Conservation (phyloP, 1,140 invertebrate species). For the Odontomachus brunneus region DNA sequence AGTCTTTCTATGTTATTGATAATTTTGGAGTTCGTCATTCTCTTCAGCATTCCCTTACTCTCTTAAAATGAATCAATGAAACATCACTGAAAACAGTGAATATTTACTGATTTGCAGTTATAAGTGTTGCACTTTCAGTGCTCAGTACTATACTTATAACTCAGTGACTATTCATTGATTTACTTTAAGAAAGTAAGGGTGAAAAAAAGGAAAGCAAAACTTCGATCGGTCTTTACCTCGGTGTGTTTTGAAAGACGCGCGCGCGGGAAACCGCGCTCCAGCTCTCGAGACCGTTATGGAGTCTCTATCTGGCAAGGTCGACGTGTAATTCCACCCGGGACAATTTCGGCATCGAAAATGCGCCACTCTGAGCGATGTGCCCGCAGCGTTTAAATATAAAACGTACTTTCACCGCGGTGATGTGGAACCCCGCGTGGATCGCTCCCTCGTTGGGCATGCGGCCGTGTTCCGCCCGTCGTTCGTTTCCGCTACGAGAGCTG, state of each 20-base stretch:
- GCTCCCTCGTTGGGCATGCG: constrained; percentile 18
- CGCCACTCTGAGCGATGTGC: constrained; percentile 39
- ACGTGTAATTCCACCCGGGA: background rate
- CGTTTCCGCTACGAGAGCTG: constrained; percentile 41
- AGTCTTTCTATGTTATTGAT: too few relatives aligned
- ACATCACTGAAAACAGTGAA: too few relatives aligned
- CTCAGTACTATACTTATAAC: too few relatives aligned
- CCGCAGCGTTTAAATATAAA: constrained; percentile 54
- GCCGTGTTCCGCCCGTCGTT: constrained; percentile 14
- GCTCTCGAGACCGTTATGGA: background rate
- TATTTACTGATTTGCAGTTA: too few relatives aligned
- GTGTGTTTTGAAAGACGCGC: constrained; percentile 3
- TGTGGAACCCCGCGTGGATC: constrained; percentile 8
- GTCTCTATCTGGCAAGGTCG: background rate
- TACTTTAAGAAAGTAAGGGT: too few relatives aligned
- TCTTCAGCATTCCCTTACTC: too few relatives aligned
- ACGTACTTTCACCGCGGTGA: constrained; percentile 23
- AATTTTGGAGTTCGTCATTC: too few relatives aligned
- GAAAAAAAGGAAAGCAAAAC: too few relatives aligned
- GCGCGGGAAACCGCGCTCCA: too few relatives aligned
- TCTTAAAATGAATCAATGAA: too few relatives aligned
- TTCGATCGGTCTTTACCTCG: background rate
- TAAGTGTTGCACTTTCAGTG: too few relatives aligned
- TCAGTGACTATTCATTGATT: too few relatives aligned
- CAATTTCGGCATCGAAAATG: constrained; percentile 33